Percentiles rank a stretch among this genome's conserved stretches.
These are phyloP conservation scores for Sicus ferrugineus DNA, from an alignment of 2,888 invertebrate genomes.

Conservation along the genomic window DNA sequence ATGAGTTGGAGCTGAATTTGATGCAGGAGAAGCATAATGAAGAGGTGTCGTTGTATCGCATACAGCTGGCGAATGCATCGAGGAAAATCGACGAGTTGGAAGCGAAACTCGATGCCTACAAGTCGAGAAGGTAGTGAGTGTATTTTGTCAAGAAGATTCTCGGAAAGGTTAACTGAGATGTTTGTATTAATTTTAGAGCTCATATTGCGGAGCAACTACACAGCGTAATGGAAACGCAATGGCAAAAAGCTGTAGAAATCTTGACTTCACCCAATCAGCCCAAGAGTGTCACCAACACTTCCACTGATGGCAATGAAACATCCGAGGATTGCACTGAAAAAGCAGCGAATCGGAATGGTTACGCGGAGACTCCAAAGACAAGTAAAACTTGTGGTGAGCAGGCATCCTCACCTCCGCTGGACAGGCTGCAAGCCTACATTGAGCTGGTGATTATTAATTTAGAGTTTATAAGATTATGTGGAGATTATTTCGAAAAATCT, in stretches of 20 bases:
- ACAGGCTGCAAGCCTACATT: constrained; percentile 61
- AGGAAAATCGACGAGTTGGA: constrained; percentile 75
- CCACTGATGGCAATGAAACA: constrained; percentile 37
- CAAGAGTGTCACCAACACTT: constrained; percentile 39
- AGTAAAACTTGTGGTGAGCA: constrained; percentile 47
- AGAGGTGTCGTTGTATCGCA: constrained; percentile 76
- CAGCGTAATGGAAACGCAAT: constrained; percentile 81
- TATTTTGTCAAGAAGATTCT: neutral
- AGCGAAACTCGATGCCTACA: constrained; percentile 65
- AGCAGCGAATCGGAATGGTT: constrained; percentile 34
- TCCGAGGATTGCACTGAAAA: constrained; percentile 44
- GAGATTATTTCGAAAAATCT: neutral
- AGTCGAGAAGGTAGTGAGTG: constrained; percentile 54
- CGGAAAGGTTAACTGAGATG: neutral
- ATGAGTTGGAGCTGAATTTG: constrained; percentile 77
- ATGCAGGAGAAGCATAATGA: constrained; percentile 81
- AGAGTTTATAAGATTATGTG: neutral
- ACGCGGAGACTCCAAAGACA: constrained; percentile 58
- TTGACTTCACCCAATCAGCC: constrained; percentile 66
- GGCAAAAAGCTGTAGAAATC: constrained; percentile 78
- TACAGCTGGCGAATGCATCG: constrained; percentile 75
- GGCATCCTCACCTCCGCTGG: constrained; percentile 50
- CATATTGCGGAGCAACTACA: constrained; percentile 79
- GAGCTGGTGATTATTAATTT: constrained; percentile 52
- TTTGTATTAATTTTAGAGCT: constrained; percentile 64